Percentiles rank a stretch among this genome's conserved stretches.
phyloP scores from a whole-genome alignment of 2,113 vertebrate genomes.

The Regulus satrapa region DNA sequence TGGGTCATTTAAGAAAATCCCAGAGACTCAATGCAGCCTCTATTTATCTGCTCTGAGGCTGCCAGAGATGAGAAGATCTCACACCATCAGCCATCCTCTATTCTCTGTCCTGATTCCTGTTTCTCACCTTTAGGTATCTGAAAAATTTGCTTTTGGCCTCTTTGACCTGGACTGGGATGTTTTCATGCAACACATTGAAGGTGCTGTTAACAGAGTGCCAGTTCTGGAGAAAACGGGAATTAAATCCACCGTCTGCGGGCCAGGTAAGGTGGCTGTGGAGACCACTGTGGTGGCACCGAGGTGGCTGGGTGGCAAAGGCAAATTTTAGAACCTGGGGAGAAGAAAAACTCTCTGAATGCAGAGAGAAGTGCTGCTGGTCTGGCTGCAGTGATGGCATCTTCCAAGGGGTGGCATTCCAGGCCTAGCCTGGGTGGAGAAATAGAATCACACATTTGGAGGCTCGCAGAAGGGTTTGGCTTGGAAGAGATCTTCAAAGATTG shows the following conservation, averaged over 20 bases:
- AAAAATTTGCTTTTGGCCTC: conserved; percentile 92
- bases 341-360: not conserved
- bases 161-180: conserved; percentile 98
- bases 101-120: not conserved
- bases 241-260: conserved; percentile 96
- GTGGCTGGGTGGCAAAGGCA: too few species aligned
- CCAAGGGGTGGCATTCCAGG: conserved; percentile 35
- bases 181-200: conserved; percentile 90
- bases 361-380: not conserved
- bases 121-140: conserved; percentile 77
- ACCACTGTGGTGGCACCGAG: fast-evolving
- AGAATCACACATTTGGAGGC: not conserved
- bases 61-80: not conserved
- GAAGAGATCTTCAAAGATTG: not conserved
- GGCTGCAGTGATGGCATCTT: not conserved
- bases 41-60: not conserved
- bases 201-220: conserved; percentile 88
- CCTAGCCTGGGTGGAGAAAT: not conserved
- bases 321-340: not conserved
- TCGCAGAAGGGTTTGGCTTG: not conserved
- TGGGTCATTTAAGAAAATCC: not conserved
- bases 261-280: conserved; percentile 70
- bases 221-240: conserved; percentile 88
- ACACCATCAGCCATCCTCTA: not conserved
- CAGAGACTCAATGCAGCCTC: not conserved